These are phyloP conservation scores for Dryobates pubescens DNA, from an alignment of 2,797 vertebrate species.

Conservation along the genomic window DNA sequence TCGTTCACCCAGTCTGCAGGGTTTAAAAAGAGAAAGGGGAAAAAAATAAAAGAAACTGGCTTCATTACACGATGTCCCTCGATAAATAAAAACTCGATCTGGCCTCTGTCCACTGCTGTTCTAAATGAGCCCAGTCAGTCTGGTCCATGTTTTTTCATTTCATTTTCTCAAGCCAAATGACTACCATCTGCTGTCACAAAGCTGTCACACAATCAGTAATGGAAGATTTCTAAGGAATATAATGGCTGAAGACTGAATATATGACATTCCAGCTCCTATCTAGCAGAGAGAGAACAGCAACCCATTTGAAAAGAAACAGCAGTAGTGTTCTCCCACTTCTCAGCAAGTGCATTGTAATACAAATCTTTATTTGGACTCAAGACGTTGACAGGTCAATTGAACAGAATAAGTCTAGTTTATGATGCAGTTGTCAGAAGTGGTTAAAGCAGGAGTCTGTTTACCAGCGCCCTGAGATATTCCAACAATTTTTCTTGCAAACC, in stretches of 20 bases:
- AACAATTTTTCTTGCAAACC: constrained; percentile 90
- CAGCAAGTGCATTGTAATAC: constrained; percentile 88
- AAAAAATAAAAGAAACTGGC: constrained; percentile 63
- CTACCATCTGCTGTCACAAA: constrained; percentile 86
- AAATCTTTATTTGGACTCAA: constrained; percentile 92
- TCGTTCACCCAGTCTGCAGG: constrained; percentile 46
- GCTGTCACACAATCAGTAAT: constrained; percentile 81
- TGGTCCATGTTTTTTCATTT: constrained; percentile 80
- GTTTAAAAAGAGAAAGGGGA: not conserved
- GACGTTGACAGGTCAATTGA: constrained; percentile 93
- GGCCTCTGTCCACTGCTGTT: constrained; percentile 81
- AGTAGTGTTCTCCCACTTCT: constrained; percentile 79
- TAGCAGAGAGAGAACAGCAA: constrained; percentile 74
- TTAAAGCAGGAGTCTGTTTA: constrained; percentile 91
- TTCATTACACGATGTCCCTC: constrained; percentile 72
- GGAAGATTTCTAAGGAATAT: constrained; percentile 81
- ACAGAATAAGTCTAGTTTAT: constrained; percentile 92
- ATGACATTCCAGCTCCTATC: constrained; percentile 72
- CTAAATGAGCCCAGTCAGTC: constrained; percentile 80
- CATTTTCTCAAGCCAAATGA: constrained; percentile 82
- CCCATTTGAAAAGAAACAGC: constrained; percentile 78
- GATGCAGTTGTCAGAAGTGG: constrained; percentile 91
- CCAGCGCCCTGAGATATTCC: constrained; percentile 85
- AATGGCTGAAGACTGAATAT: constrained; percentile 79
- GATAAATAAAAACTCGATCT: constrained; percentile 80